Evolutionary conservation across 2,888 invertebrate genomes (phyloP), one percentile per base, ranked within the genome.

Genomic region (Dendrolimus pini): DNA sequence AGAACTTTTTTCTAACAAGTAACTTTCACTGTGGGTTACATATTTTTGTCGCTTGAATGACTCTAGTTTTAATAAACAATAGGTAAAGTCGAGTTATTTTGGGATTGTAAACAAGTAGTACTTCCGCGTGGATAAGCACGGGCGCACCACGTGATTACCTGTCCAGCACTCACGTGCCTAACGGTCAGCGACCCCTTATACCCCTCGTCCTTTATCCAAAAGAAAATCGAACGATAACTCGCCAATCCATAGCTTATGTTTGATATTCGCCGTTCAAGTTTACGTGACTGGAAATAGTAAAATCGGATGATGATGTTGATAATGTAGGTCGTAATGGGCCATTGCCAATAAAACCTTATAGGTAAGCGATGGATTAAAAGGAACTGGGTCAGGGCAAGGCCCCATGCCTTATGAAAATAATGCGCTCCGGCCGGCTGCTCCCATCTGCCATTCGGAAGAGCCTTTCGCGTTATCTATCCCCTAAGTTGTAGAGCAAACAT

Each of bases 281-380:
- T 89, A 89, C 90, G 89, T 90, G 90, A 89, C 90, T 89, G 81
- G 89, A 89, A 89, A 89, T 89, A 90, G 89, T 89, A 89, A 89
- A 89, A 88, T 89, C 78, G 86, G 88, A 87, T 88, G 89, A 89
- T 89, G 89, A 89, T 88, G 87, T 89, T 90, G 89, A 90, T 90
- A 89, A 90, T 89, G 85, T 88, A 86, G 85, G 88, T 85, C 85
- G 87, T 89, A 87, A 90, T 89, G 84, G 89, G 87, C 86, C 85
- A 85, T 85, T 84, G 85, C 85, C 86, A 89, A 89, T 89, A 89
- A 89, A 89, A 89, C 86, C 87, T 89, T 89, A 89, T 89, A 90
- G 89, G 90, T 88, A 89, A 89, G 85, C 86, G 85, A 88, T 89
- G 89, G 89, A 89, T 89, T 89, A 87, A 83, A 88, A 85, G 81